Base-by-base conservation (phyloP, 2,888 invertebrate species). In the Tachystola acroxantha region DNA sequence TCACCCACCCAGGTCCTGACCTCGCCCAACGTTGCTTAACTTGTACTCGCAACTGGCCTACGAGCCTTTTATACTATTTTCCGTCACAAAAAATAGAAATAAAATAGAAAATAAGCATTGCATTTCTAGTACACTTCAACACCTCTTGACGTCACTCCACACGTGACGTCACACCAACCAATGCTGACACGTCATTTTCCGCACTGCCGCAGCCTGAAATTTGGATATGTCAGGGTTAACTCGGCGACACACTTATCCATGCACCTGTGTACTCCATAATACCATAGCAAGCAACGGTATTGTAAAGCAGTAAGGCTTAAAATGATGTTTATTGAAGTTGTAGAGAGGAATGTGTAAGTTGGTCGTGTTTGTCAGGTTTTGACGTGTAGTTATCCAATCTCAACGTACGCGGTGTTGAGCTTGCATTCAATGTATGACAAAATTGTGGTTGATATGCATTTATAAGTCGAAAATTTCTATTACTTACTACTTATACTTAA, bases 131-230 rank as follows among this genome's bases (percentile, higher is more conserved):
- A 16, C 16, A 6, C 16, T 24, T 2, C 32, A 36, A 33, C 34
- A 24, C 26, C 40, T 34, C 37, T 40, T 27, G 32, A 37, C 33
- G 24, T 36, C 26, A 29, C 13, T 11, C 24, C 13, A 16, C 26
- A 4, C 13, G 32, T 36, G 33, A 34, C 30, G 37, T 38, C 39
- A 40, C 37, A 16, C 11, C 27, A 34, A 10, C 10, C 16, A n/a
- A 12, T 24, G 11, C 14, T 82, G 84, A 84, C 82, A 82, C 48
- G 74, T 81, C 69, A 84, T 85, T 85, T 82, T 84, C 79, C 76
- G 68, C 75, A 36, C 66, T 65, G 57, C 50, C 64, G 78, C 71
- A 53, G 53, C 50, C 47, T 53, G 45, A 48, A 57, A 73, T 76
- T 71, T 72, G 74, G 64, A 61, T 73, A 76, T 68, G 73, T 65